These are phyloP conservation scores for Pachymerium ferrugineum DNA, from an alignment of 2,888 invertebrate genomes.

Conservation along the genomic window DNA sequence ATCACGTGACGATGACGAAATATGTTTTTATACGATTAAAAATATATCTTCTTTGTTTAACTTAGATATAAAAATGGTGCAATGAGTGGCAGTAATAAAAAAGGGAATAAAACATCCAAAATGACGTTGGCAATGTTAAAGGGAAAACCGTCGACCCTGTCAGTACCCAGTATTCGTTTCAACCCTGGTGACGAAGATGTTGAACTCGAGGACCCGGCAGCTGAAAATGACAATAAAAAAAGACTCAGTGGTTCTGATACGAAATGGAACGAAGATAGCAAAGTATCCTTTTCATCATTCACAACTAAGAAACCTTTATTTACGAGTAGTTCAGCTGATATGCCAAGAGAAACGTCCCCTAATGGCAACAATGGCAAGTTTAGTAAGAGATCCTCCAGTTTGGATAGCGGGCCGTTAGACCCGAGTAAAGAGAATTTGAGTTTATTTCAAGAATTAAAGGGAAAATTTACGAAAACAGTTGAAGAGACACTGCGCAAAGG, in stretches of 20 bases:
- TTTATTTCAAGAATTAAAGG: conserved; percentile 64
- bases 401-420: conserved; percentile 31
- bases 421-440: conserved; percentile 59
- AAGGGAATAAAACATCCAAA: not conserved
- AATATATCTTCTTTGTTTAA: no score
- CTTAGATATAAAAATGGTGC: not conserved
- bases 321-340: conserved; percentile 12
- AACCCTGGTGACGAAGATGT: conserved; percentile 71
- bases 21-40: no score
- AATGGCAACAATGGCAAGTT: conserved; percentile 45
- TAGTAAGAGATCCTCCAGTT: conserved; percentile 58
- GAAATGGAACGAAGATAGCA: not conserved
- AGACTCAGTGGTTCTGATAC: not conserved
- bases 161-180: conserved; percentile 60
- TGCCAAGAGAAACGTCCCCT: conserved; percentile 41
- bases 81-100: not conserved
- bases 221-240: not conserved
- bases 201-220: conserved; percentile 50
- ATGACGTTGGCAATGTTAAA: conserved; percentile 32
- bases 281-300: no score
- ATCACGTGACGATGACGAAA: no score
- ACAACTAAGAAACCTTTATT: no score
- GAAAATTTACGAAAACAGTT: conserved; percentile 69
- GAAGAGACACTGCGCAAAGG: conserved; percentile 59
- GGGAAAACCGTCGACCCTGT: conserved; percentile 30